Percentiles rank a stretch among this genome's conserved stretches.
These are phyloP conservation scores for Nyctibius grandis DNA, from an alignment of 2,797 vertebrate species.

Conservation along the genomic window DNA sequence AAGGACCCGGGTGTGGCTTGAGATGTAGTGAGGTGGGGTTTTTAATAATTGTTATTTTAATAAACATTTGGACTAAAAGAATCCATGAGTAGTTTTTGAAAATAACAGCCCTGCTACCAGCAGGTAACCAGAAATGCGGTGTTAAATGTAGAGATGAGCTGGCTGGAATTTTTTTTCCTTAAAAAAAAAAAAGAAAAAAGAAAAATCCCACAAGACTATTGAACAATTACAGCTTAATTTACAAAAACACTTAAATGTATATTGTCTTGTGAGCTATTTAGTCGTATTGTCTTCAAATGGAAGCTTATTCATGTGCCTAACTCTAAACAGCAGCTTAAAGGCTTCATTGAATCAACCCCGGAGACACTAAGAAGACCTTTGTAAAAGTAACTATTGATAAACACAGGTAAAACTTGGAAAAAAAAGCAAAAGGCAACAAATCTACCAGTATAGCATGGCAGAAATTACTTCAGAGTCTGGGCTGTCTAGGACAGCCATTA, in stretches of 20 bases:
- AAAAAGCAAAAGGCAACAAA: neutral
- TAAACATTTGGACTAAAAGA: conserved; percentile 29
- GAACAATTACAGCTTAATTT: conserved; percentile 49
- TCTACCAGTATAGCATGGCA: neutral
- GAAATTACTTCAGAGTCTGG: neutral
- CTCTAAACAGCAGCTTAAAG: neutral
- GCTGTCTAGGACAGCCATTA: neutral
- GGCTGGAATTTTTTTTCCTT: neutral
- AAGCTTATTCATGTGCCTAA: neutral
- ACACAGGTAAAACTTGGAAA: neutral
- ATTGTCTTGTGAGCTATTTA: conserved; percentile 39
- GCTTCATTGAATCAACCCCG: conserved; percentile 12
- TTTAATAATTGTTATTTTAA: conserved; percentile 9
- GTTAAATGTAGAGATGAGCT: neutral
- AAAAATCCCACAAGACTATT: neutral
- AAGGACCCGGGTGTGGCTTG: neutral
- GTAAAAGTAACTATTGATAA: conserved; percentile 27
- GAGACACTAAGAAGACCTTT: conserved; percentile 28
- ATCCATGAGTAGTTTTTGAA: neutral
- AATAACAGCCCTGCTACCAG: conserved; percentile 6
- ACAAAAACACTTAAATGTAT: conserved; percentile 17
- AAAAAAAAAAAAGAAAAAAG: neutral
- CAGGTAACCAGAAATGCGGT: neutral
- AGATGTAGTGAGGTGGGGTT: neutral
- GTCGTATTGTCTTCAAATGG: conserved; percentile 32